A percentile compares a stretch with the other conserved stretches of the same genome.
Conservation (phyloP, 2,797 vertebrate species). For the Sebastolobus alascanus region DNA sequence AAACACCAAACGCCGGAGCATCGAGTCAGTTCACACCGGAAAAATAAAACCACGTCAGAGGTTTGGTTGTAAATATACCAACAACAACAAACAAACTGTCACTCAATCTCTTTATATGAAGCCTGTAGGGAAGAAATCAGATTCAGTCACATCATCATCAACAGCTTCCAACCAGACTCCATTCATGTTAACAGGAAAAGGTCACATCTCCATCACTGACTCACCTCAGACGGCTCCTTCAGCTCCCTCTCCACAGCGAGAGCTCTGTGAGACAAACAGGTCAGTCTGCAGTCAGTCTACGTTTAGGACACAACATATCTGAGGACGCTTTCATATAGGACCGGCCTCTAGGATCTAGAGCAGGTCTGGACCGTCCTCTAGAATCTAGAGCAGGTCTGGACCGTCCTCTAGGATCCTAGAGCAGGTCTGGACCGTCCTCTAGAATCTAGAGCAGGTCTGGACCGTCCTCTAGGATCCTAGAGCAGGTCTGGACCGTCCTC, state of each 20-base stretch:
- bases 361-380: too few species aligned
- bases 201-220: conserved; percentile 62
- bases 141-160: background rate
- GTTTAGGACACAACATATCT: too few species aligned
- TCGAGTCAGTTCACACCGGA: conserved; percentile 36
- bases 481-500: too few species aligned
- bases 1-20: conserved; percentile 41
- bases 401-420: too few species aligned
- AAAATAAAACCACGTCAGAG: background rate
- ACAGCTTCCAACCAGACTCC: background rate
- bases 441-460: too few species aligned
- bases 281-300: too few species aligned
- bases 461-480: too few species aligned
- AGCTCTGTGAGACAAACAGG: conserved; percentile 85
- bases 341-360: too few species aligned
- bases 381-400: too few species aligned
- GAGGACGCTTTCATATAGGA: too few species aligned
- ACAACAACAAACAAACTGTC: background rate
- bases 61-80: background rate
- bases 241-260: conserved; percentile 93
- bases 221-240: conserved; percentile 93
- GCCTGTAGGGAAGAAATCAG: conserved; percentile 48
- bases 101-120: conserved; percentile 17
- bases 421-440: too few species aligned
- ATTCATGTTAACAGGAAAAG: background rate